Base-by-base conservation (phyloP, 2,888 invertebrate genomes). In the Oligia strigilis region DNA sequence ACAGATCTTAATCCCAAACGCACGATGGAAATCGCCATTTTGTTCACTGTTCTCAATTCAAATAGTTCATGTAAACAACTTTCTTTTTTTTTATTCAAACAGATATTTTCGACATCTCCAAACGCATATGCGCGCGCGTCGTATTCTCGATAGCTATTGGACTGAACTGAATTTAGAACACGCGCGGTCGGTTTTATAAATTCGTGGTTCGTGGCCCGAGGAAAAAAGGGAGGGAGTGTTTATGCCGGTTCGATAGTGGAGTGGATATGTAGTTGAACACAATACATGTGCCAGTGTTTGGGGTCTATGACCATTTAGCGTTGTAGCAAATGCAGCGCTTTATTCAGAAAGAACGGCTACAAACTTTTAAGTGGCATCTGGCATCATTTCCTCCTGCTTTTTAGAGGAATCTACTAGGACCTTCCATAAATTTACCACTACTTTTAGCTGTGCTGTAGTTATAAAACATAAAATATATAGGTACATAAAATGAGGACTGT, bases 1-100 rank as follows among this genome's bases (percentile, higher is more conserved):
- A 92, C 92, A 49, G 94, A 92, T 88, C 94, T 93, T 76, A 96
- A 88, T 89, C 97, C 96, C 81, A 95, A 91, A 90, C 96, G 94
- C 90, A 96, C 92, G 74, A 97, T 86, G 29, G 97, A 95, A 79
- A 96, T 92, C 91, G 97, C 97, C 97, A 97, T 97, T 90, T 94
- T 94, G 83, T 86, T 75, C 83, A 82, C 77, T 80, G 79, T 81
- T 78, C 84, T 78, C 17, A 75, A 70, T 85, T 85, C 80, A 85
- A 82, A 82, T 75, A 80, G 79, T 80, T 79, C 88, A 87, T 78
- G 82, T 84, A 87, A 81, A 86, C 75, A 65, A 76, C 78, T 85
- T 85, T 82, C 72, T 73, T 82, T 82, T 86, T 49, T 49, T 86
- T 49, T 13, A 11, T 2, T 80, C 67, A 75, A 84, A 83, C 55